A percentile compares a stretch with the other conserved stretches of the same genome.
These are phyloP conservation scores for Nymphalis c-album DNA, from an alignment of 2,888 invertebrate genomes.

Conservation along the genomic window DNA sequence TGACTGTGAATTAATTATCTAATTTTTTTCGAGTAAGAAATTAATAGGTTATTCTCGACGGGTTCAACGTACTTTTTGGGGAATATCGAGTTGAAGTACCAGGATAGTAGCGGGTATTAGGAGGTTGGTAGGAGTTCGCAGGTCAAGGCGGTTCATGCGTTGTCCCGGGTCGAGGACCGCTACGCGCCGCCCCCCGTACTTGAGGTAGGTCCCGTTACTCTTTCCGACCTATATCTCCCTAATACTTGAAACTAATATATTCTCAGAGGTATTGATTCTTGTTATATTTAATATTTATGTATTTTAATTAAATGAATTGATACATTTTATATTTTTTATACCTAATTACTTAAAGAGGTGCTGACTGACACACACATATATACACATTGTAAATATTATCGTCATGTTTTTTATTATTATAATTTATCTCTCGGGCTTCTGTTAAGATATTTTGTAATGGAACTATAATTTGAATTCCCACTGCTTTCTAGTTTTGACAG, in stretches of 20 bases:
- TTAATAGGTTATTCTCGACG: slow-evolving; percentile 16
- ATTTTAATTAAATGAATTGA: neutral
- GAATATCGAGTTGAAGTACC: slow-evolving; percentile 50
- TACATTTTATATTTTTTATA: too few species aligned
- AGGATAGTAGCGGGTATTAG: slow-evolving; percentile 59
- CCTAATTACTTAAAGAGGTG: too few species aligned
- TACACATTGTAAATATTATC: too few species aligned
- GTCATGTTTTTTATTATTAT: too few species aligned
- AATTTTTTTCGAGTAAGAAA: neutral
- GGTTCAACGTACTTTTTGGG: slow-evolving; percentile 42
- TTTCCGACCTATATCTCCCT: slow-evolving; percentile 54
- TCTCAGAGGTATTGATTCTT: neutral
- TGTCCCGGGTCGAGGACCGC: slow-evolving; percentile 68
- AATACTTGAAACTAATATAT: slow-evolving; percentile 36
- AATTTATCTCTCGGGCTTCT: slow-evolving; percentile 1
- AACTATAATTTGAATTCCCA: slow-evolving; percentile 10
- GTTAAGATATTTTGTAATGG: slow-evolving; percentile 14
- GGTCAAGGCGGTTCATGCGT: slow-evolving; percentile 67
- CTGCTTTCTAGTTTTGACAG: slow-evolving; percentile 7
- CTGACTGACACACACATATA: too few species aligned
- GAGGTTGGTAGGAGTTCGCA: slow-evolving; percentile 62
- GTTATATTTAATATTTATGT: neutral
- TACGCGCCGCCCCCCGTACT: slow-evolving; percentile 49
- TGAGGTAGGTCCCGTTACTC: slow-evolving; percentile 69
- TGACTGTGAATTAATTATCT: neutral